These are phyloP conservation scores for Myopa tessellatipennis DNA, from an alignment of 2,888 invertebrate genomes.

Conservation along the genomic window DNA sequence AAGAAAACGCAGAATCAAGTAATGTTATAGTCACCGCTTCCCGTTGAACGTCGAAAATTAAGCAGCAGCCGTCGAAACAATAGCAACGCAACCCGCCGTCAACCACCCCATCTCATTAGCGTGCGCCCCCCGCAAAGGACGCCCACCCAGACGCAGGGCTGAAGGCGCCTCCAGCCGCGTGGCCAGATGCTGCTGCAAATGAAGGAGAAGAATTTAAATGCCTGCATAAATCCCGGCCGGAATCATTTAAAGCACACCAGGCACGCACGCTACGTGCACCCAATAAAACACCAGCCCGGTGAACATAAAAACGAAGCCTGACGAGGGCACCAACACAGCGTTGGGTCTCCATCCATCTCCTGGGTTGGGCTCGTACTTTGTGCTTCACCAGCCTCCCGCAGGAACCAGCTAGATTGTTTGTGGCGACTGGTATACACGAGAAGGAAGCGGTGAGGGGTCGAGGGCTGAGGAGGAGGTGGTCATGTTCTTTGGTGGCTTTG, in stretches of 20 bases:
- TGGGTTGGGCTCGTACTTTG: not conserved
- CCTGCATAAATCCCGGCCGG: slow-evolving; percentile 57
- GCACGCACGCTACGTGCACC: slow-evolving; percentile 42
- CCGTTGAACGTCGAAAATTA: slow-evolving; percentile 48
- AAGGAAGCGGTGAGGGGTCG: not conserved
- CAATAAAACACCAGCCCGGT: slow-evolving; percentile 43
- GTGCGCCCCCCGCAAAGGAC: slow-evolving; percentile 39
- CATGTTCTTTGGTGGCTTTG: slow-evolving; percentile 27
- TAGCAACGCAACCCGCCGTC: not conserved
- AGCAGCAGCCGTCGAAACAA: slow-evolving; percentile 50
- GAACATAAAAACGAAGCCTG: slow-evolving; percentile 35
- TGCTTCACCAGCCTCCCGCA: not conserved
- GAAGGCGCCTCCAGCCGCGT: slow-evolving; percentile 33
- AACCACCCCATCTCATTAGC: slow-evolving; percentile 40
- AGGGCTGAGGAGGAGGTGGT: not conserved
- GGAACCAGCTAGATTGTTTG: not conserved
- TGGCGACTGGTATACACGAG: slow-evolving; percentile 22
- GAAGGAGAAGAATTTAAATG: slow-evolving; percentile 68
- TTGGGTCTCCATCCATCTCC: slow-evolving; percentile 39
- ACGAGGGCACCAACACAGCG: slow-evolving; percentile 30
- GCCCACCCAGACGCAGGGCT: slow-evolving; percentile 31
- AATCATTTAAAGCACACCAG: slow-evolving; percentile 49
- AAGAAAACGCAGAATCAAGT: slow-evolving; percentile 53
- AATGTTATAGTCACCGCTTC: slow-evolving; percentile 18
- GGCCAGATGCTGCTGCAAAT: slow-evolving; percentile 55